phyloP scores from a whole-genome alignment of 2,888 invertebrate species.

The Pomacea canaliculata region DNA sequence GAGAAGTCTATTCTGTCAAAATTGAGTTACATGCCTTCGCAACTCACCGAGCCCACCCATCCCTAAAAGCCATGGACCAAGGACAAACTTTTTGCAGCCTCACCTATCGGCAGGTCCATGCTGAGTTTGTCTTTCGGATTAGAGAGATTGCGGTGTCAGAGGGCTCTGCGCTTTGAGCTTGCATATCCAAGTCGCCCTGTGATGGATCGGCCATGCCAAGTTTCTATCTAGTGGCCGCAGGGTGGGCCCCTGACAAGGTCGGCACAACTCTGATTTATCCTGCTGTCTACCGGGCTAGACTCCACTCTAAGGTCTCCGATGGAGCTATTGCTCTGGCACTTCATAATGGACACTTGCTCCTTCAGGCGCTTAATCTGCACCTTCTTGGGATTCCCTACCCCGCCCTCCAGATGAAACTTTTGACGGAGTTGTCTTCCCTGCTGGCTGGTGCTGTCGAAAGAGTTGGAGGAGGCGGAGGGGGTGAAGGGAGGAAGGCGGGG shows the following conservation, averaged over 20 bases:
- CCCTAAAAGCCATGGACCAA: no score
- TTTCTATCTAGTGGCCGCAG: conserved; percentile 8
- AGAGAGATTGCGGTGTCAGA: conserved; percentile 4
- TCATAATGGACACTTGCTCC: conserved; percentile 10
- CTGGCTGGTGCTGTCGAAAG: not conserved
- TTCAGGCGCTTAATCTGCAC: conserved; percentile 14
- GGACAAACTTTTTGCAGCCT: no score
- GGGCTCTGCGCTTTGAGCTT: not conserved
- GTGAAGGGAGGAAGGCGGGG: not conserved
- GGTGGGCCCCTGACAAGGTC: not conserved
- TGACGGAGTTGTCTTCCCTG: conserved; percentile 8
- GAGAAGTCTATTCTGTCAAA: no score
- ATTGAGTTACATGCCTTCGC: no score
- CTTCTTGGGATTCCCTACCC: conserved; percentile 2
- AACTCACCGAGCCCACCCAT: no score
- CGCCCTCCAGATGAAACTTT: not conserved
- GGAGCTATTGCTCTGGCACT: conserved; percentile 1
- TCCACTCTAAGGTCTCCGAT: not conserved
- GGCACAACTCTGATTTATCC: conserved; percentile 10
- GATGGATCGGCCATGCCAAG: not conserved
- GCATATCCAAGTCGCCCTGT: not conserved
- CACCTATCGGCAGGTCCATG: not conserved
- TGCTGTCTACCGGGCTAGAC: not conserved
- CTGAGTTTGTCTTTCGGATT: conserved; percentile 3
- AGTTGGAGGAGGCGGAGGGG: not conserved